phyloP scores from a whole-genome alignment of 2,888 invertebrate genomes.

The Standfussiana lucernea region DNA sequence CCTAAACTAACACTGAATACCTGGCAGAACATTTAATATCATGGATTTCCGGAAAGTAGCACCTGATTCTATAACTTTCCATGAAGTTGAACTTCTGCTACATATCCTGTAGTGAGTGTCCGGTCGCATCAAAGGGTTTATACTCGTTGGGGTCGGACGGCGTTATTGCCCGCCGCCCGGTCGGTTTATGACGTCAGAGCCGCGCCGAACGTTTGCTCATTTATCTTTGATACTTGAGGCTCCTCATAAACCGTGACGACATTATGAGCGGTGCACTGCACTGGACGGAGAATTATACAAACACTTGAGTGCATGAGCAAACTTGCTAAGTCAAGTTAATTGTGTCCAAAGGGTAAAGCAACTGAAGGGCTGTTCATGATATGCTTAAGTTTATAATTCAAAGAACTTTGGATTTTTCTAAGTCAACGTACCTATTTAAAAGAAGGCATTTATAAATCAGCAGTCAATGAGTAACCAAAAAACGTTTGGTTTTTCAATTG shows the following conservation, averaged over 20 bases:
- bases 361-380: neutral
- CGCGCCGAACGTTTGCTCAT: conserved; percentile 43
- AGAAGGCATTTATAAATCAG: neutral
- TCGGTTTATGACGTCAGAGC: conserved; percentile 60
- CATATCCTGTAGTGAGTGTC: neutral
- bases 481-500: neutral
- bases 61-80: neutral
- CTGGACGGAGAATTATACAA: conserved; percentile 9
- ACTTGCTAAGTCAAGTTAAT: neutral
- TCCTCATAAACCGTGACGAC: conserved; percentile 39
- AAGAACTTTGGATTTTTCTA: neutral
- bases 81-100: conserved; percentile 25
- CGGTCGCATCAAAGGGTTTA: conserved; percentile 65
- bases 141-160: conserved; percentile 50
- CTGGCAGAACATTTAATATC: neutral
- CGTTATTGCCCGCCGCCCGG: conserved; percentile 58
- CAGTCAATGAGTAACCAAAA: neutral
- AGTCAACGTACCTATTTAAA: neutral
- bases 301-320: conserved; percentile 2
- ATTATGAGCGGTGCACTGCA: conserved; percentile 40
- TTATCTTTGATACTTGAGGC: conserved; percentile 51
- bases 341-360: neutral
- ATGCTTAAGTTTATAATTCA: neutral
- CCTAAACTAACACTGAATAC: neutral
- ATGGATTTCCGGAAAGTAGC: neutral